Percentiles rank a stretch among this genome's conserved stretches.
phyloP scores from a whole-genome alignment of 2,113 vertebrate species.

The Galeopterus variegatus region DNA sequence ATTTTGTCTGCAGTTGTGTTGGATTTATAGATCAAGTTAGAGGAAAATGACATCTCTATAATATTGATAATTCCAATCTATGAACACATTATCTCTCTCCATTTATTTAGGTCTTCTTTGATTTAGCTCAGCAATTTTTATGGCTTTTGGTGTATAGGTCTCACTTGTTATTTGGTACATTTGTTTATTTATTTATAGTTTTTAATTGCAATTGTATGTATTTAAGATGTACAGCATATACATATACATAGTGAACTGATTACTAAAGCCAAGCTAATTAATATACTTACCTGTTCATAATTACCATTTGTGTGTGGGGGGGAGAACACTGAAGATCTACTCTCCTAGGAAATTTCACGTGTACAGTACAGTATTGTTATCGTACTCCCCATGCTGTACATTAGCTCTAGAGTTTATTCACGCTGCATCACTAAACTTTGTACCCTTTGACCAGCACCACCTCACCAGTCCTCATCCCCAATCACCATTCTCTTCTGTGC shows the following conservation, averaged over 20 bases:
- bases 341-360: not conserved
- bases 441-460: not conserved
- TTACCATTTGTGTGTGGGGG: not conserved
- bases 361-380: not conserved
- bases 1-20: not conserved
- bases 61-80: not conserved
- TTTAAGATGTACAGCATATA: not conserved
- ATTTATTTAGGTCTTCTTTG: not conserved
- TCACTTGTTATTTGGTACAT: not conserved
- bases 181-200: not conserved
- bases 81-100: not conserved
- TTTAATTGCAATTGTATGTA: not conserved
- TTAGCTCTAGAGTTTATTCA: not conserved
- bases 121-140: not conserved
- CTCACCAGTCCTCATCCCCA: not conserved
- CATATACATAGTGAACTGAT: not conserved
- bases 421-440: not conserved
- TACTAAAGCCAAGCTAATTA: not conserved
- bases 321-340: not conserved
- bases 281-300: not conserved
- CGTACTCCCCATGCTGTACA: not conserved
- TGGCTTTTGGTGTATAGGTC: not conserved
- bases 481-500: not conserved
- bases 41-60: not conserved
- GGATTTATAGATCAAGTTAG: not conserved